Evolutionary conservation across 2,888 invertebrate species (phyloP), one percentile per base, ranked within the genome.

Genomic region (Labia minor): DNA sequence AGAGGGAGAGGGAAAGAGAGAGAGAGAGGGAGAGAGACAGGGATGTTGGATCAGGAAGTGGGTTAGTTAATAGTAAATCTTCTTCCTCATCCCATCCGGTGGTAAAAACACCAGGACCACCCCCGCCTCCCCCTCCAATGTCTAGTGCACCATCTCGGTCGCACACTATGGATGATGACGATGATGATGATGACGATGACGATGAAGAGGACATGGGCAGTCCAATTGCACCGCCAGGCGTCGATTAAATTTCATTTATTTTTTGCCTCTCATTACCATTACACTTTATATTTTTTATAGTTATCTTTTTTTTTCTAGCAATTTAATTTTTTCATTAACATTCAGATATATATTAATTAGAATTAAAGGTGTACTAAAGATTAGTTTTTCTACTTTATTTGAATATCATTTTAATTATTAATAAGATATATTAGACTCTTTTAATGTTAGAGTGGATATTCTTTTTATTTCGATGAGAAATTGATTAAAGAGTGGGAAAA

Each of bases 11-110:
- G 19, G 21, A 16, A 21, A 20, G 21, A 63, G 64, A 21, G 21
- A n/a, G n/a, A n/a, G n/a, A n/a, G n/a, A n/a, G n/a, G n/a, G n/a
- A n/a, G n/a, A n/a, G n/a, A 14, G 65, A 14, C 37, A 65, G 26
- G 4, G 37, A 16, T 19, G 16, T 37, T 16, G 16, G 37, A 19
- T 49, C 61, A 33, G 65, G 65, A 26, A 49, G 65, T 10, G 21
- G 65, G 16, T 49, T 37, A 65, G 21, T 37, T 65, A 65, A 65
- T 65, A 65, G 20, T 19, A 65, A 65, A 61, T 49, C 65, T 20
- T 19, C 65, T 19, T 19, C 1, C 18, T 49, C 49, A 14, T 14
- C 3, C 14, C 16, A 4, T 4, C 6, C 14, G n/a, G 49, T 16
- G n/a, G 14, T 8, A 8, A 49, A 49, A 49, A 11, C 49, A 4